These are phyloP conservation scores for Drosophila sproati DNA, from an alignment of 1,140 invertebrate genomes.

Conservation along the genomic window DNA sequence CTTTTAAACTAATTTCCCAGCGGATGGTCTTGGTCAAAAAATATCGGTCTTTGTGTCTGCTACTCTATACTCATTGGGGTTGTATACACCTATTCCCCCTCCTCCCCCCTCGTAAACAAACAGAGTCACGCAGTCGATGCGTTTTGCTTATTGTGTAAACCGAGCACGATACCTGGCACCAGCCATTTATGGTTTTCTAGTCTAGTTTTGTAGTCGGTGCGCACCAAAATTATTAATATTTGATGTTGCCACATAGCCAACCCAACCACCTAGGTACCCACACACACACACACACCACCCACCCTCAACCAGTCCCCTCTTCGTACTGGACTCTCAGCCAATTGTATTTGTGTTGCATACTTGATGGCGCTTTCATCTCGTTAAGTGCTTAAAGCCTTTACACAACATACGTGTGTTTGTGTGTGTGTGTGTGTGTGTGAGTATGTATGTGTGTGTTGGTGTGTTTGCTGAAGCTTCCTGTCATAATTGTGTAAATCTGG, in stretches of 20 bases:
- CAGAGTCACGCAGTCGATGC: slow-evolving; percentile 68
- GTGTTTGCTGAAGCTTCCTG: slow-evolving; percentile 49
- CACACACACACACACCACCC: background rate
- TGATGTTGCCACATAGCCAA: slow-evolving; percentile 42
- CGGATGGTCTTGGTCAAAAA: slow-evolving; percentile 47
- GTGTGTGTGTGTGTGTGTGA: background rate
- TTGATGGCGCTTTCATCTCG: slow-evolving; percentile 71
- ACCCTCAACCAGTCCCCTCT: background rate
- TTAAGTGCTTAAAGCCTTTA: slow-evolving; percentile 76
- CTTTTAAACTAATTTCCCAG: slow-evolving; percentile 81
- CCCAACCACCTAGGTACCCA: too few species aligned
- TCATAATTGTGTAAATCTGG: slow-evolving; percentile 74
- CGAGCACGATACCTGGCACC: slow-evolving; percentile 71
- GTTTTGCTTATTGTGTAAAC: slow-evolving; percentile 76
- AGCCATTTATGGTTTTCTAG: slow-evolving; percentile 51
- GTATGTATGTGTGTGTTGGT: background rate
- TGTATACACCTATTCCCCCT: too few species aligned
- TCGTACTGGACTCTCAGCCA: slow-evolving; percentile 11
- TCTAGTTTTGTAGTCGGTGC: slow-evolving; percentile 48
- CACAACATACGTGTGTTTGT: background rate
- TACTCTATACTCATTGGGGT: slow-evolving; percentile 4
- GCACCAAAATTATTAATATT: slow-evolving; percentile 76
- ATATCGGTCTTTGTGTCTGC: slow-evolving; percentile 30
- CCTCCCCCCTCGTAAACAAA: too few species aligned
- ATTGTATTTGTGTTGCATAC: slow-evolving; percentile 63